Base-by-base conservation (phyloP, 2,888 invertebrate genomes). In the Rhagium mordax region DNA sequence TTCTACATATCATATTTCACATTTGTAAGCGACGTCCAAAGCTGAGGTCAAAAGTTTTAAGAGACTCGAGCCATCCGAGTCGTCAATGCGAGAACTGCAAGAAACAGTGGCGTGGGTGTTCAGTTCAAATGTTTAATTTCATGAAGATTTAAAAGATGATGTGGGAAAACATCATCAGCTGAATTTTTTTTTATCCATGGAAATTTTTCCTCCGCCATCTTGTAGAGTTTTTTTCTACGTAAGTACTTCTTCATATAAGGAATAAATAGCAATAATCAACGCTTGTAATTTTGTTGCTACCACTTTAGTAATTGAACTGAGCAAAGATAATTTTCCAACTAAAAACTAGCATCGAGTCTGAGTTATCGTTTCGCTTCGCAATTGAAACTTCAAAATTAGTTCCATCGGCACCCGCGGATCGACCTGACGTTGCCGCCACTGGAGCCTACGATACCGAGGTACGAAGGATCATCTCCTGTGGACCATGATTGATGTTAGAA, bases 401-500 rank as follows among this genome's bases (percentile, higher is more conserved):
- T 33, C 10, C 27, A 33, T 27, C n/a, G 18, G 33, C 65, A 29
- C 65, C 65, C 53, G 21, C 13, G 51, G 49, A 49, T 18, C 33
- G 16, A 15, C 29, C 13, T 29, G 8, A 18, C 33, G 59, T 29
- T 41, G 51, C 49, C 51, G 53, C 51, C 64, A 53, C 53, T 53
- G 53, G 65, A n/a, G 53, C 20, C 51, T 18, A 27, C 27, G 20
- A 29, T 53, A 27, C 16, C 13, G 49, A 51, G 3, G 49, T 21
- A 29, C 53, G 53, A 53, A 41, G 53, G 33, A 65, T 53, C 65
- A 60, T 80, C 78, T 79, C 80, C 82, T 78, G 81, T 78, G 69
- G 82, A 74, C 78, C 74, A 78, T 85, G 86, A 86, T 86, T 85
- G 83, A 86, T 86, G 85, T 79, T 82, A 79, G 81, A 83, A 83